These are phyloP conservation scores for Tinamus guttatus DNA, from an alignment of 2,113 vertebrate genomes.

Conservation along the genomic window DNA sequence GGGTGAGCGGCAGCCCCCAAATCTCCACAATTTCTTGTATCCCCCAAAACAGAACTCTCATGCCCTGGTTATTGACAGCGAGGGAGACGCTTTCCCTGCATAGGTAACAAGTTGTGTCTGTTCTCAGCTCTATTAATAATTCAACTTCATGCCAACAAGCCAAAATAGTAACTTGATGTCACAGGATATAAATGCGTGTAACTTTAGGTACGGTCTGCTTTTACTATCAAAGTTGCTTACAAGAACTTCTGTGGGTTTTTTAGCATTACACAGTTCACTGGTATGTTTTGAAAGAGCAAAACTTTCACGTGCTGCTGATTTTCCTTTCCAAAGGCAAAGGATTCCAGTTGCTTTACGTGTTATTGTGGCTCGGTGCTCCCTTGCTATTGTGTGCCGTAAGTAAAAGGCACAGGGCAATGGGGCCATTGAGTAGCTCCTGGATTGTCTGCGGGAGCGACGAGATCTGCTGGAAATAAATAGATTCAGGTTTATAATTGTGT, in stretches of 20 bases:
- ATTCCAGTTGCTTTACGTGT: neutral
- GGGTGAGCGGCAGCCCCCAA: neutral
- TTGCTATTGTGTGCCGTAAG: conserved; percentile 62
- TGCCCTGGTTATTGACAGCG: neutral
- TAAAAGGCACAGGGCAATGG: conserved; percentile 61
- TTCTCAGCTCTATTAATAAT: neutral
- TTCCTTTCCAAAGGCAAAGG: conserved; percentile 49
- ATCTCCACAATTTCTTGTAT: neutral
- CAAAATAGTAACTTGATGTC: conserved; percentile 1
- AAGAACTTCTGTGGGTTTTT: neutral
- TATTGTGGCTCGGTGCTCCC: neutral
- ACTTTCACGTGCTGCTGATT: conserved; percentile 32
- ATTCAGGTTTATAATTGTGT: conserved; percentile 33
- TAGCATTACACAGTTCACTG: conserved; percentile 3
- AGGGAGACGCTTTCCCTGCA: rapidly evolving
- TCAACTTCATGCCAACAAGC: neutral
- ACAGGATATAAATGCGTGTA: neutral
- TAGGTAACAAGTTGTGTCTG: neutral
- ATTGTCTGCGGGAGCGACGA: conserved; percentile 27
- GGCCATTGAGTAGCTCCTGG: neutral
- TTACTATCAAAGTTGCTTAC: conserved; percentile 27
- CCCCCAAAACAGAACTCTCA: neutral
- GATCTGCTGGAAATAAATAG: neutral
- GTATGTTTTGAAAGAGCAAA: conserved; percentile 41
- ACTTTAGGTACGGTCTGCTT: conserved; percentile 44